Evolutionary conservation across 1,140 invertebrate species (phyloP).

Genomic region (Drosophila quadrilineata): DNA sequence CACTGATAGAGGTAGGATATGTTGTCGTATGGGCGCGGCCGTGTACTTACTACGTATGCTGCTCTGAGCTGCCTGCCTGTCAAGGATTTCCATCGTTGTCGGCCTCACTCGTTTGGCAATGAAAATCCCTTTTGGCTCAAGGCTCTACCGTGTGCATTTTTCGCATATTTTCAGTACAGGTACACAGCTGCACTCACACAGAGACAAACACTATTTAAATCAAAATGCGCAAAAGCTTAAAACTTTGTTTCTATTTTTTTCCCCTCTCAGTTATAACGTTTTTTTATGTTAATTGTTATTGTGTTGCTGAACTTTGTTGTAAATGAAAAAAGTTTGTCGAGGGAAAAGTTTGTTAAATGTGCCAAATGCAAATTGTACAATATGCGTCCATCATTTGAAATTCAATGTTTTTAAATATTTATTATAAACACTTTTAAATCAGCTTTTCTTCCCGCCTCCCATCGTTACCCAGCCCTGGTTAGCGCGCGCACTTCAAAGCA

Average conservation of each 20-base stretch:
- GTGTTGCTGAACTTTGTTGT: constrained; percentile 34
- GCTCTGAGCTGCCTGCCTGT: constrained; percentile 12
- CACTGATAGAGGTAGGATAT: constrained; percentile 4
- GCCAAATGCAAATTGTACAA: constrained; percentile 22
- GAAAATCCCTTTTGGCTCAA: constrained; percentile 58
- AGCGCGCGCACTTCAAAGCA: constrained; percentile 30
- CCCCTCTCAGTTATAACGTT: not conserved
- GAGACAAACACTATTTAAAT: not conserved
- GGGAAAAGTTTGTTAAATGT: constrained; percentile 43
- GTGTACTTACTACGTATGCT: constrained; percentile 28
- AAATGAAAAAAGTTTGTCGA: constrained; percentile 66
- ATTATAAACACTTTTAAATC: constrained; percentile 44
- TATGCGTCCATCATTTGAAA: constrained; percentile 28
- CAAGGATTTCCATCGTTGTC: constrained; percentile 46
- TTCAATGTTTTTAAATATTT: constrained; percentile 29
- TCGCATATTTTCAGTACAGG: constrained; percentile 33
- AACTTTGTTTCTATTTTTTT: constrained; percentile 52
- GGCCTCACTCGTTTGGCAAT: constrained; percentile 48
- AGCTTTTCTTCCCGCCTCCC: constrained; percentile 16
- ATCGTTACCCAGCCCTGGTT: too few species aligned
- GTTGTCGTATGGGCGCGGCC: constrained; percentile 48
- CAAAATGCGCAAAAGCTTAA: constrained; percentile 35
- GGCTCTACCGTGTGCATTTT: constrained; percentile 27
- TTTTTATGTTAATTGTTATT: constrained; percentile 67
- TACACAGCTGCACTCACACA: not conserved